Percentiles rank a stretch among this genome's conserved stretches.
Evolutionary conservation across 2,113 vertebrate species (phyloP).

Genomic region (Phylloscopus trochilus): DNA sequence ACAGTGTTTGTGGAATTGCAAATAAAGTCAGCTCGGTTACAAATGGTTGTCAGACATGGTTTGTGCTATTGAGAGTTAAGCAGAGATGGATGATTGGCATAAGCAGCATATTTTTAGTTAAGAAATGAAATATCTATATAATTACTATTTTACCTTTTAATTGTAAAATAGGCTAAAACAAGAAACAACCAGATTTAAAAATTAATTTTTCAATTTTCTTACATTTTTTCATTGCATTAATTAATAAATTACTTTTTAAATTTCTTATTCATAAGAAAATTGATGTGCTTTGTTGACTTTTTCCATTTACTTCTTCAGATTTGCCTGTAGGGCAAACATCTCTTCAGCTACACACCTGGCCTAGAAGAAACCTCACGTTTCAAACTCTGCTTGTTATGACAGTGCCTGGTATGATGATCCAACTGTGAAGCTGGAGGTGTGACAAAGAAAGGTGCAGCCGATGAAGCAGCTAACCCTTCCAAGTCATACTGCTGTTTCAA

Average conservation of each 20-base stretch:
- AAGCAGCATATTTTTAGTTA: background rate
- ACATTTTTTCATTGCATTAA: background rate
- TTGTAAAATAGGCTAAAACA: background rate
- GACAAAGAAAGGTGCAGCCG: background rate
- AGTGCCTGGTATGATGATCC: background rate
- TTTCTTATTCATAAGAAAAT: background rate
- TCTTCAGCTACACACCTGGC: background rate
- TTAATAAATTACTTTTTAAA: background rate
- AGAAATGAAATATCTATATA: background rate
- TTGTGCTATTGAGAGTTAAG: background rate
- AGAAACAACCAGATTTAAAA: background rate
- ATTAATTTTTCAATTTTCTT: background rate
- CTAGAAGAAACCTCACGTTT: background rate
- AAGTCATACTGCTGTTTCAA: background rate
- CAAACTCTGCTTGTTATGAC: background rate
- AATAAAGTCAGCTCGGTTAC: background rate
- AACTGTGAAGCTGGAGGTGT: background rate
- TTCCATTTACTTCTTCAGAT: background rate
- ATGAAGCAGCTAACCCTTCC: background rate
- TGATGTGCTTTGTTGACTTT: background rate
- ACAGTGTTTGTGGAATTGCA: background rate
- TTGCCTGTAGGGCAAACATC: slow-evolving; percentile 5
- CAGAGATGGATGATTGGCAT: background rate
- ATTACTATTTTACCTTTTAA: background rate
- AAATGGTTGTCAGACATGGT: background rate